phyloP scores from a whole-genome alignment of 2,113 vertebrate species.

The Lutjanus erythropterus region DNA sequence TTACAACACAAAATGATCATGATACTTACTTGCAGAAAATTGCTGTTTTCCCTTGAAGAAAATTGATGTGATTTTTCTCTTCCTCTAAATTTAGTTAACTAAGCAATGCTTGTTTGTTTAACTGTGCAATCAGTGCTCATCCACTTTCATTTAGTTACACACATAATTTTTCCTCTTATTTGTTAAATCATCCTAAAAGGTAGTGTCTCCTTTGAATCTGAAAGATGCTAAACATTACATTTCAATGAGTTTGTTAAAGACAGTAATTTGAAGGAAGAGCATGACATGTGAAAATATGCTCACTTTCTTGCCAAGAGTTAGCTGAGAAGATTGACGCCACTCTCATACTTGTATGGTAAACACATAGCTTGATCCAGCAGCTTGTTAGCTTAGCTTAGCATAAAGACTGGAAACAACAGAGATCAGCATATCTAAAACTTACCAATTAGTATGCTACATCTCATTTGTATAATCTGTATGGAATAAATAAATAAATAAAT shows the following conservation, averaged over 20 bases:
- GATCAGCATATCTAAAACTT: neutral
- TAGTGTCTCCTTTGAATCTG: neutral
- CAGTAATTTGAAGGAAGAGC: neutral
- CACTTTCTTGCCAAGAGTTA: too few relatives aligned
- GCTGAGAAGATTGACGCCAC: too few relatives aligned
- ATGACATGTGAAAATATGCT: neutral
- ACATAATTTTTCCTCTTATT: neutral
- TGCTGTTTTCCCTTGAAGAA: neutral
- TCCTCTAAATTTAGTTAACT: neutral
- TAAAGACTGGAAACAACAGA: too few relatives aligned
- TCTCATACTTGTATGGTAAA: too few relatives aligned
- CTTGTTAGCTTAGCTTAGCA: neutral
- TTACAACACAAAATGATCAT: slow-evolving; percentile 7
- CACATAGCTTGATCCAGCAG: too few relatives aligned
- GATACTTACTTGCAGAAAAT: neutral
- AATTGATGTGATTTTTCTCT: neutral
- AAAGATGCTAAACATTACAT: neutral
- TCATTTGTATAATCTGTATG: too few relatives aligned
- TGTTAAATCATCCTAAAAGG: neutral
- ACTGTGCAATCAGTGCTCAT: neutral
- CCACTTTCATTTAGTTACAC: neutral
- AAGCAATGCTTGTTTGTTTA: neutral
- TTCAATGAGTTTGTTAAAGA: neutral
- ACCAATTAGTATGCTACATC: neutral
- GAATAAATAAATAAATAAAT: too few relatives aligned